A percentile compares a stretch with the other conserved stretches of the same genome.
These are phyloP conservation scores for Zosterops japonicus DNA, from an alignment of 2,113 vertebrate genomes.

Conservation along the genomic window DNA sequence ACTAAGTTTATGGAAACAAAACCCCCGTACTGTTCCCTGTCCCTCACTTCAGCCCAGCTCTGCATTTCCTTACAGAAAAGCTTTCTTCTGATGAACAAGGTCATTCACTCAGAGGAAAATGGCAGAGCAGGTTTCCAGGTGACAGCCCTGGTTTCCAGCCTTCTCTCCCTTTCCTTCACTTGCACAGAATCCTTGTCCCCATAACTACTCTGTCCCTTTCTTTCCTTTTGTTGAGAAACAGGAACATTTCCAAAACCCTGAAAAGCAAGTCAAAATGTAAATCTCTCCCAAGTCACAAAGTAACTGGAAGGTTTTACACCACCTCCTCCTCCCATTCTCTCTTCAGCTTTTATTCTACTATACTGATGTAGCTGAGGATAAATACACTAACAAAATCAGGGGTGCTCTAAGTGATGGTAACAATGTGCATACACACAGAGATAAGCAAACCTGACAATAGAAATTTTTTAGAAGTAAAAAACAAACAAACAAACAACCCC, in stretches of 20 bases:
- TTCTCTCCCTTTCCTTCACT: neutral
- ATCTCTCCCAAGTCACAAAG: neutral
- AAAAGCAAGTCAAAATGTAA: neutral
- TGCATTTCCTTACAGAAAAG: neutral
- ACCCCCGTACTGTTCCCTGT: neutral
- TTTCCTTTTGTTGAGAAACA: neutral
- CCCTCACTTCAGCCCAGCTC: neutral
- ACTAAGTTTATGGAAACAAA: constrained; percentile 43
- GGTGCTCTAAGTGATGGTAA: neutral
- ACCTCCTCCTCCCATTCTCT: accelerated
- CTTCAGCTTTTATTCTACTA: neutral
- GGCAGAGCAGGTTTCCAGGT: neutral
- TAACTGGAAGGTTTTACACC: neutral
- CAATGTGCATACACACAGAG: neutral
- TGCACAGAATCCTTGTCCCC: neutral
- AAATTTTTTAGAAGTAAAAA: neutral
- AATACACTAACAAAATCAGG: neutral
- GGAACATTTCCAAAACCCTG: neutral
- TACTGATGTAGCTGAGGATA: neutral
- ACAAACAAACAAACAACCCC: no score
- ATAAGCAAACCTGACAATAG: neutral
- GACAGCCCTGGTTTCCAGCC: neutral
- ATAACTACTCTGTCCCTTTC: neutral
- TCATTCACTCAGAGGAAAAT: neutral
- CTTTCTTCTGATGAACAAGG: neutral